These are phyloP conservation scores for Elaeidobius kamerunicus DNA, from an alignment of 2,888 invertebrate species.

Conservation along the genomic window DNA sequence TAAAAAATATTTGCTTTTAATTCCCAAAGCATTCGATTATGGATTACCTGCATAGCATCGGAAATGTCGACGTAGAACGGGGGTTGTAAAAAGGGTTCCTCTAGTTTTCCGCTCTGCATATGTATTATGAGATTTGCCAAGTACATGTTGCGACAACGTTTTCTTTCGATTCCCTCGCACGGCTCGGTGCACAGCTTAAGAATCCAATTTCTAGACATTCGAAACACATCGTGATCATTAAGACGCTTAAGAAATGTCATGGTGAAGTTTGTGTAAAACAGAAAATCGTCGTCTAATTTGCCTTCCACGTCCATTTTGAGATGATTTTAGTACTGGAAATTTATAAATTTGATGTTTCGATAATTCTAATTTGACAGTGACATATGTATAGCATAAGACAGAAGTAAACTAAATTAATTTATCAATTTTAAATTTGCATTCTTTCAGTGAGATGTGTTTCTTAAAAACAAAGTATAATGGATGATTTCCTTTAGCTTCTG, in stretches of 20 bases:
- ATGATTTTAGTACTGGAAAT: constrained; percentile 30
- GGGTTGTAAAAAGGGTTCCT: constrained; percentile 45
- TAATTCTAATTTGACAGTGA: no score
- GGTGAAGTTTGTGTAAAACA: constrained; percentile 49
- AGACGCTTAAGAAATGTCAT: constrained; percentile 39
- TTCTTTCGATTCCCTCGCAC: constrained; percentile 41
- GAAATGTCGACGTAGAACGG: constrained; percentile 46
- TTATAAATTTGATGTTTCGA: no score
- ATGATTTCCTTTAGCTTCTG: no score
- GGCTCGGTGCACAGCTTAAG: constrained; percentile 48
- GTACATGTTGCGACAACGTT: constrained; percentile 50
- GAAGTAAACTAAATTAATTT: no score
- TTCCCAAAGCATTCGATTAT: no score
- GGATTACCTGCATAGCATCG: constrained; percentile 42
- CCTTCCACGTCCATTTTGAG: constrained; percentile 41
- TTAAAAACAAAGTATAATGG: no score
- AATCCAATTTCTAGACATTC: constrained; percentile 46
- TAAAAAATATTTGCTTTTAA: no score
- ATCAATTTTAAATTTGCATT: no score
- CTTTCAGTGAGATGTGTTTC: no score
- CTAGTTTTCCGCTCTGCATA: constrained; percentile 48
- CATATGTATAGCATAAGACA: no score
- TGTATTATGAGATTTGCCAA: constrained; percentile 48
- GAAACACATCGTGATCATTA: constrained; percentile 35
- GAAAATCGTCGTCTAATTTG: constrained; percentile 50